Evolutionary conservation across 2,888 invertebrate genomes (phyloP).

Genomic region (Caenorhabditis sp.): DNA sequence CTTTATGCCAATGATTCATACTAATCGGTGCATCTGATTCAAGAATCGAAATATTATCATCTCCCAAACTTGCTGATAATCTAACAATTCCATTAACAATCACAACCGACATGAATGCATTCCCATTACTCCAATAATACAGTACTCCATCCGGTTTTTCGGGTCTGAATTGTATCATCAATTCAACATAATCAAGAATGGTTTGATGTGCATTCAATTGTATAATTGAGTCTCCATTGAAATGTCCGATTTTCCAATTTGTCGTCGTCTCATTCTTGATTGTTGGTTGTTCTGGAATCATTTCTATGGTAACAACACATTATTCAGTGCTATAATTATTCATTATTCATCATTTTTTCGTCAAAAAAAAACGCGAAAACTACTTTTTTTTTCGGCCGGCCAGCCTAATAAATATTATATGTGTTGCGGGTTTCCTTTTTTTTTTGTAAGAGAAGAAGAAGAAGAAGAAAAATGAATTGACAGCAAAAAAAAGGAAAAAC

Average conservation of each 20-base stretch:
- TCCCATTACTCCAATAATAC: slow-evolving; percentile 46
- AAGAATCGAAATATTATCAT: slow-evolving; percentile 10
- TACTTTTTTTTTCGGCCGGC: background rate
- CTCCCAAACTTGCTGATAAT: slow-evolving; percentile 46
- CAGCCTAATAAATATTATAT: background rate
- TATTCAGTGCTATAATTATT: background rate
- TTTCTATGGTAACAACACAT: background rate
- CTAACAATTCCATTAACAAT: slow-evolving; percentile 42
- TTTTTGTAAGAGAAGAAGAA: too few relatives aligned
- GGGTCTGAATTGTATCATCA: slow-evolving; percentile 34
- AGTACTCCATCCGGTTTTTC: slow-evolving; percentile 37
- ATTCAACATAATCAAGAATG: slow-evolving; percentile 29
- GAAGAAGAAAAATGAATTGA: too few relatives aligned
- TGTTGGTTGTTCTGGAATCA: slow-evolving; percentile 4
- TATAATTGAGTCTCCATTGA: slow-evolving; percentile 19
- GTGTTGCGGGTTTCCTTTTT: background rate
- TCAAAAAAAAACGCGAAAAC: background rate
- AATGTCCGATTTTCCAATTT: slow-evolving; percentile 29
- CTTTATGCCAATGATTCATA: slow-evolving; percentile 53
- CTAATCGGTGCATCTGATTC: slow-evolving; percentile 46
- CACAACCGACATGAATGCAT: slow-evolving; percentile 40
- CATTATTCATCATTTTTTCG: background rate
- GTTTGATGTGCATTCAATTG: slow-evolving; percentile 22
- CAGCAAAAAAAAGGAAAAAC: too few relatives aligned
- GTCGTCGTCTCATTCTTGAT: slow-evolving; percentile 3